Evolutionary conservation across 2,113 vertebrate genomes (phyloP).

Genomic region (Embiotoca jacksoni): DNA sequence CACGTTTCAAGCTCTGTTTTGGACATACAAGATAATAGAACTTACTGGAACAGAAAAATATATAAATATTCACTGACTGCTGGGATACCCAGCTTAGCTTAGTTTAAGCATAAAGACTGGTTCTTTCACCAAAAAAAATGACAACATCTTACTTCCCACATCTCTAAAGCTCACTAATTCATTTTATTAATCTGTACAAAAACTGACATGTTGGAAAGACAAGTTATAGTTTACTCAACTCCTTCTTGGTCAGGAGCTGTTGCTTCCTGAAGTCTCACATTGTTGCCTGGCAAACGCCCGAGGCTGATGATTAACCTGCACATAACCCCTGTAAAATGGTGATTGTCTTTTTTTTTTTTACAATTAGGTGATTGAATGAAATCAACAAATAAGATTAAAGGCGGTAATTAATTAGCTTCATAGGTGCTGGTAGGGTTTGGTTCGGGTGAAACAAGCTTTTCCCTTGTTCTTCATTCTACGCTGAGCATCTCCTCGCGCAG

Average conservation of each 20-base stretch:
- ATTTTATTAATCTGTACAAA: background rate
- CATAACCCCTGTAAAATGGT: background rate
- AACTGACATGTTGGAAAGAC: background rate
- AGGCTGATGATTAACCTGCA: background rate
- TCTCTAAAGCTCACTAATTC: background rate
- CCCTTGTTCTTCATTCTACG: background rate
- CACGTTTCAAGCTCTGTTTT: slow-evolving; percentile 5
- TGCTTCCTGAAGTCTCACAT: background rate
- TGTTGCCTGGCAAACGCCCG: background rate
- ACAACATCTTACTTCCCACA: background rate
- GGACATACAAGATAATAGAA: background rate
- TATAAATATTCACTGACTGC: background rate
- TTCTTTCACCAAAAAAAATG: background rate
- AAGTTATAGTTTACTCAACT: background rate
- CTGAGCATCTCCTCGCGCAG: background rate
- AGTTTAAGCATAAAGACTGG: background rate
- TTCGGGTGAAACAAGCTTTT: background rate
- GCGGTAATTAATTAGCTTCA: background rate
- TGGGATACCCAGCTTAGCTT: background rate
- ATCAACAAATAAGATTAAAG: background rate
- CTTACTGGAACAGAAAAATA: background rate
- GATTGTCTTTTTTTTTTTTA: background rate
- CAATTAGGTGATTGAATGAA: background rate
- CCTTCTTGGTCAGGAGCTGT: background rate
- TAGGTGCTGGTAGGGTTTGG: background rate